These are phyloP conservation scores for Chaetodon trifascialis DNA, from an alignment of 2,113 vertebrate species.

Conservation along the genomic window DNA sequence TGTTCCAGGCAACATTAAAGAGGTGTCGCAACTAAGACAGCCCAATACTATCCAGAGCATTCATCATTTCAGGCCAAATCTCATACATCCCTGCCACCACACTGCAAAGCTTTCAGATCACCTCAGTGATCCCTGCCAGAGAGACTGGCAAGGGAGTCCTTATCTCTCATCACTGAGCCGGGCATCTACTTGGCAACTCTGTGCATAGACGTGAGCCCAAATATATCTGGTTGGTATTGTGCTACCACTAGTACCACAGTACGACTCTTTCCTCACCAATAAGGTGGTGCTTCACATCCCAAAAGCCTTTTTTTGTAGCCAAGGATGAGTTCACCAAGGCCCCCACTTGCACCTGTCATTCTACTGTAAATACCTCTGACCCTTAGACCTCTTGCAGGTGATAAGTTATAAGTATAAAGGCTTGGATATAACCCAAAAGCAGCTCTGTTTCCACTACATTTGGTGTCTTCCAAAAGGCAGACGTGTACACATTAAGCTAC, in stretches of 20 bases:
- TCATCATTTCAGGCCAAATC: not conserved
- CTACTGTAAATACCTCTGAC: not conserved
- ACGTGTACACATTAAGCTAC: not conserved
- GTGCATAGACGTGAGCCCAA: not conserved
- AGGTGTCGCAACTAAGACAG: not conserved
- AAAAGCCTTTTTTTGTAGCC: not conserved
- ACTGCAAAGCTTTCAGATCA: not conserved
- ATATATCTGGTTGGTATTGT: not conserved
- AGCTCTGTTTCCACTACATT: not conserved
- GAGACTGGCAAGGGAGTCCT: not conserved
- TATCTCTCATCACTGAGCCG: not conserved
- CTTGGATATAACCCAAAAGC: not conserved
- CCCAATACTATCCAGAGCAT: not conserved
- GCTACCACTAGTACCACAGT: not conserved
- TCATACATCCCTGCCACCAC: not conserved
- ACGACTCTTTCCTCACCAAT: not conserved
- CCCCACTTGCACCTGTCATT: no score
- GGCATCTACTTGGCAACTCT: not conserved
- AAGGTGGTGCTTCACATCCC: not conserved
- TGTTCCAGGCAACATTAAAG: not conserved
- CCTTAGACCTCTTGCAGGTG: not conserved
- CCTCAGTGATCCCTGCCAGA: conserved; percentile 1
- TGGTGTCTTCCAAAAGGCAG: not conserved
- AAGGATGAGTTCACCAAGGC: no score
- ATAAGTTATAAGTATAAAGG: not conserved